Evolutionary conservation across 30 jellyfish, hydroid and myxozoan genomes (phyloP).

Genomic region (Nemopilema nomurai): DNA sequence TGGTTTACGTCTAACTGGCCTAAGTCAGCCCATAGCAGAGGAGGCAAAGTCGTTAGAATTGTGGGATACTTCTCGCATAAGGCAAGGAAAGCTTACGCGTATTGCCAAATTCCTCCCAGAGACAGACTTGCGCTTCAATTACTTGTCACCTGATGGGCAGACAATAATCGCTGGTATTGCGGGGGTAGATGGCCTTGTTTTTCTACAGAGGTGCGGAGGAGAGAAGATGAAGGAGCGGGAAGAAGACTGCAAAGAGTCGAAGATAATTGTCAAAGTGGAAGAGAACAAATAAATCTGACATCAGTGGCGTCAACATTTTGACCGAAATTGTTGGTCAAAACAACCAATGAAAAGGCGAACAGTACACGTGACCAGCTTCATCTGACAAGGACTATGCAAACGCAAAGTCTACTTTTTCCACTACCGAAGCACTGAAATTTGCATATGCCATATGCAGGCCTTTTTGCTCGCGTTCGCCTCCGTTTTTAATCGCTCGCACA

Average conservation of each 20-base stretch:
- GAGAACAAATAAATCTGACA: not conserved
- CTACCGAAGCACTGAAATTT: too few relatives aligned
- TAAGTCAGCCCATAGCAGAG: slow-evolving; percentile 42
- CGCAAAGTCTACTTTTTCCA: too few relatives aligned
- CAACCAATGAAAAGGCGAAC: too few relatives aligned
- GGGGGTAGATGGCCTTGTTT: slow-evolving; percentile 39
- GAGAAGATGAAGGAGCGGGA: slow-evolving; percentile 26
- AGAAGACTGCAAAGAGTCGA: slow-evolving; percentile 36
- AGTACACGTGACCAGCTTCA: too few relatives aligned
- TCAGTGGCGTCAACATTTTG: too few relatives aligned
- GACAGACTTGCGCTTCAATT: slow-evolving; percentile 62
- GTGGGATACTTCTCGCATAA: slow-evolving; percentile 58
- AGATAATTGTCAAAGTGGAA: slow-evolving; percentile 2
- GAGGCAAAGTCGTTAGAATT: slow-evolving; percentile 48
- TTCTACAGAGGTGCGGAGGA: slow-evolving; percentile 60
- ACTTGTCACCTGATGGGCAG: slow-evolving; percentile 55
- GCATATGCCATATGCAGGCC: too few relatives aligned
- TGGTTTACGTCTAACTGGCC: slow-evolving; percentile 27
- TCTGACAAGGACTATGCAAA: too few relatives aligned
- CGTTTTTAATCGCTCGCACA: too few relatives aligned
- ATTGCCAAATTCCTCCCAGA: slow-evolving; percentile 78
- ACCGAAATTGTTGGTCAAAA: too few relatives aligned
- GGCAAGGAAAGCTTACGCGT: slow-evolving; percentile 24
- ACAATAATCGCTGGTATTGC: slow-evolving; percentile 53
- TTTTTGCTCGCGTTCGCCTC: too few relatives aligned